A percentile compares a stretch with the other conserved stretches of the same genome.
phyloP scores from a whole-genome alignment of 2,113 vertebrate species.

The Pelodiscus sinensis region DNA sequence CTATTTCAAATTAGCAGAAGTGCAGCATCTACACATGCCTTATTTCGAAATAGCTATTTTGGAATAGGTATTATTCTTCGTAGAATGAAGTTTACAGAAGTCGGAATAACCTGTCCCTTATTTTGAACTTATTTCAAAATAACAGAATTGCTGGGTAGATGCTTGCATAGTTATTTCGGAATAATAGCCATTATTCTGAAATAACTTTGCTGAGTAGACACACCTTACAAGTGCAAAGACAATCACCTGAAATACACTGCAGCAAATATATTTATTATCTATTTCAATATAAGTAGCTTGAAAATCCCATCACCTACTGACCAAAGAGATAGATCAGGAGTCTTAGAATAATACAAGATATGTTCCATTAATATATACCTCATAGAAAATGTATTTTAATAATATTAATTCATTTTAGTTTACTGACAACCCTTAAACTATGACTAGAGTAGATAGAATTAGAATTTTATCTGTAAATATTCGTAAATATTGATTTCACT shows the following conservation, averaged over 20 bases:
- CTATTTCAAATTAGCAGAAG: no score
- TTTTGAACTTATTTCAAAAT: no score
- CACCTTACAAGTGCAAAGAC: background rate
- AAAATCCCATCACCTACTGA: background rate
- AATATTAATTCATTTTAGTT: slow-evolving; percentile 13
- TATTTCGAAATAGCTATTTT: no score
- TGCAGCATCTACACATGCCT: no score
- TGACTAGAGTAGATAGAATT: background rate
- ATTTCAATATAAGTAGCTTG: background rate
- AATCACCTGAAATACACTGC: background rate
- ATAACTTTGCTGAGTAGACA: no score
- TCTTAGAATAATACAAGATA: background rate
- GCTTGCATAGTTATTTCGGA: no score
- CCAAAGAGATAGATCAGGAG: background rate
- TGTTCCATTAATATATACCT: background rate
- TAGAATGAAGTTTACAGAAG: no score
- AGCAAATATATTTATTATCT: background rate
- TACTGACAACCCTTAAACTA: background rate
- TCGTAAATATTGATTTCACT: background rate
- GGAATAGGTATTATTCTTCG: no score
- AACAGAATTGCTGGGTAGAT: no score
- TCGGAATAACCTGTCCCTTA: no score
- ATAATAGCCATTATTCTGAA: no score
- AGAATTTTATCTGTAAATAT: background rate
- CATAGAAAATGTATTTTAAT: background rate